phyloP scores from a whole-genome alignment of 2,113 vertebrate species.

The Coracopsis vasa region DNA sequence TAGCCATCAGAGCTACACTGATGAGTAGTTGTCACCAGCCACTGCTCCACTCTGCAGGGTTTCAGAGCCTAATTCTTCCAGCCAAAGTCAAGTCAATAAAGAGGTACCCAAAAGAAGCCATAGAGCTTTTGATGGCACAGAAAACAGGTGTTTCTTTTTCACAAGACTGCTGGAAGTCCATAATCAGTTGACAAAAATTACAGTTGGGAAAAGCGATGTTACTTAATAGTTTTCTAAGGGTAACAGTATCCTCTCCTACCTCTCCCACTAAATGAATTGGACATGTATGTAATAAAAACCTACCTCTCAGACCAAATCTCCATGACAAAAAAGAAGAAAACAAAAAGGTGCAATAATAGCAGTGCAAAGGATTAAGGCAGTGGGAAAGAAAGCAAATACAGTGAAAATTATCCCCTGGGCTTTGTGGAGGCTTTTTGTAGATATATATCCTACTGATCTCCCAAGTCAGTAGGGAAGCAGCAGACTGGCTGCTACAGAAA shows the following conservation, averaged over 20 bases:
- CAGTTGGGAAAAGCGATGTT: not conserved
- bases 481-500: conserved; percentile 42
- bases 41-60: not conserved
- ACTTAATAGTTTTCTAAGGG: not conserved
- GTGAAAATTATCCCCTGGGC: not conserved
- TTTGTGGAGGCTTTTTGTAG: not conserved
- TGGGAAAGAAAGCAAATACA: not conserved
- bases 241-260: not conserved
- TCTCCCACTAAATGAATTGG: not conserved
- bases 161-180: not conserved
- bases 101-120: not conserved
- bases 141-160: conserved; percentile 37
- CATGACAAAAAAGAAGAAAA: not conserved
- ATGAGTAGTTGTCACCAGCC: not conserved
- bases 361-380: not conserved
- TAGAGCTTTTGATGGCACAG: not conserved
- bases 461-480: not conserved
- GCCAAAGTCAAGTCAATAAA: not conserved
- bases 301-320: not conserved
- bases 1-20: not conserved
- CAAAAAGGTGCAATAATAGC: not conserved
- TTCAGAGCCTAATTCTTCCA: not conserved
- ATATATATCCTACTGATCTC: not conserved
- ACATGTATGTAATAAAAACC: not conserved
- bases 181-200: not conserved